Evolutionary conservation across 1,140 invertebrate species (phyloP).

Genomic region (Drosophila pandora): DNA sequence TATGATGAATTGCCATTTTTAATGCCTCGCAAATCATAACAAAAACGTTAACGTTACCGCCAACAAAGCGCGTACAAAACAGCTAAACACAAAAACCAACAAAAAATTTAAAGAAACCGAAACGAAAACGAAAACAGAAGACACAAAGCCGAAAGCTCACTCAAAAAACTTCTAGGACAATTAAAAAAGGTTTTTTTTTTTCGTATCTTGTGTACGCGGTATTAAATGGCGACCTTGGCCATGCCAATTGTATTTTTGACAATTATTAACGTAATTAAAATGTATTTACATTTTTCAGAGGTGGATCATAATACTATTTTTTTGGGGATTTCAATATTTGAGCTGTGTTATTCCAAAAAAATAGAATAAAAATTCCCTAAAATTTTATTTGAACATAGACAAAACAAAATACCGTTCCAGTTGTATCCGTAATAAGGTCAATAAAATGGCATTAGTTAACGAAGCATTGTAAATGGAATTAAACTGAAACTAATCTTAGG

Average conservation of each 20-base stretch:
- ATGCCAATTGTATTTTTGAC: constrained; percentile 79
- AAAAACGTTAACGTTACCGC: constrained; percentile 40
- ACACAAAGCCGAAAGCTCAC: constrained; percentile 36
- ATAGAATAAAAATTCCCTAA: no score
- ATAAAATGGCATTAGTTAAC: neutral
- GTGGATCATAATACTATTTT: neutral
- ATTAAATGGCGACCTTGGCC: constrained; percentile 70
- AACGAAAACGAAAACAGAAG: constrained; percentile 19
- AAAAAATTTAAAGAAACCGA: constrained; percentile 13
- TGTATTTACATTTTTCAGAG: constrained; percentile 65
- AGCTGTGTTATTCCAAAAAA: neutral
- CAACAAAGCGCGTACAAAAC: constrained; percentile 39
- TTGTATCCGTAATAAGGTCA: neutral
- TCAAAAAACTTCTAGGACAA: constrained; percentile 74
- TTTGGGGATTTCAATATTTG: neutral
- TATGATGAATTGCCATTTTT: constrained; percentile 63
- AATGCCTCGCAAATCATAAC: constrained; percentile 46
- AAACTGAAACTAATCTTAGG: constrained; percentile 1
- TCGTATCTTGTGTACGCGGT: constrained; percentile 28
- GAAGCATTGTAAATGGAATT: neutral
- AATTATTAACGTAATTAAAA: constrained; percentile 83
- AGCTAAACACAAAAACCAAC: constrained; percentile 7
- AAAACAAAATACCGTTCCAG: constrained; percentile 1
- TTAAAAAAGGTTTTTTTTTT: constrained; percentile 62
- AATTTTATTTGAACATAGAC: no score